These are phyloP conservation scores for Drosophila limbata DNA, from an alignment of 2,888 invertebrate genomes.

Conservation along the genomic window DNA sequence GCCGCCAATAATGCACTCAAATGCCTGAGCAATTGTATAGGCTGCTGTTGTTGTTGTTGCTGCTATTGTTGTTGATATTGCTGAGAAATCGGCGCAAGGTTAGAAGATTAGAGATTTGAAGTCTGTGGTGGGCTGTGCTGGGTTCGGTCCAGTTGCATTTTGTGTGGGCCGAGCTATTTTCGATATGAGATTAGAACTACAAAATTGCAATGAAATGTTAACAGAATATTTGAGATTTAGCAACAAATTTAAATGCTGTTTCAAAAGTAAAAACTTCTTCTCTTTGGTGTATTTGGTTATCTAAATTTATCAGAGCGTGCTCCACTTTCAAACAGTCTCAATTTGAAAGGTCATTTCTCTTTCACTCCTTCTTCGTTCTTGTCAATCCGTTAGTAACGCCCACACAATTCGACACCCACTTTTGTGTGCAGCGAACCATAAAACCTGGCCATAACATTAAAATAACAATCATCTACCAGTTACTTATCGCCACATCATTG, in stretches of 20 bases:
- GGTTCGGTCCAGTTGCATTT: slow-evolving; percentile 39
- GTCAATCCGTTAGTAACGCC: slow-evolving; percentile 76
- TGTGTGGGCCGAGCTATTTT: slow-evolving; percentile 52
- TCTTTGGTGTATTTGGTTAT: not conserved
- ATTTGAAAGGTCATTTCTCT: slow-evolving; percentile 39
- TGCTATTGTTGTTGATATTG: slow-evolving; percentile 5
- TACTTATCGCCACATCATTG: slow-evolving; percentile 71
- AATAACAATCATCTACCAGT: slow-evolving; percentile 76
- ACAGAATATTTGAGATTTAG: not conserved
- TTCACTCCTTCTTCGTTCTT: slow-evolving; percentile 48
- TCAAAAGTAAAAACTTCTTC: not conserved
- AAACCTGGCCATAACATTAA: slow-evolving; percentile 72
- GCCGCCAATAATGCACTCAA: slow-evolving; percentile 64
- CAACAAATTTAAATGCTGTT: not conserved
- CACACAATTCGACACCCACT: slow-evolving; percentile 72
- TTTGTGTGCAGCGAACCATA: slow-evolving; percentile 35
- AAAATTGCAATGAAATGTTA: slow-evolving; percentile 14
- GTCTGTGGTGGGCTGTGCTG: slow-evolving; percentile 42
- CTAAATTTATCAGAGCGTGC: not conserved
- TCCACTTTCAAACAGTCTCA: slow-evolving; percentile 18
- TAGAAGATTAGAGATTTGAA: slow-evolving; percentile 61
- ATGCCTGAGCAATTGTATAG: slow-evolving; percentile 27
- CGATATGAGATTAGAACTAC: slow-evolving; percentile 15
- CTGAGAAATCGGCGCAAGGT: slow-evolving; percentile 72
- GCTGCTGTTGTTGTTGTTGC: slow-evolving; percentile 21